A percentile compares a stretch with the other conserved stretches of the same genome.
phyloP scores from a whole-genome alignment of 2,113 vertebrate genomes.

The Motacilla alba region DNA sequence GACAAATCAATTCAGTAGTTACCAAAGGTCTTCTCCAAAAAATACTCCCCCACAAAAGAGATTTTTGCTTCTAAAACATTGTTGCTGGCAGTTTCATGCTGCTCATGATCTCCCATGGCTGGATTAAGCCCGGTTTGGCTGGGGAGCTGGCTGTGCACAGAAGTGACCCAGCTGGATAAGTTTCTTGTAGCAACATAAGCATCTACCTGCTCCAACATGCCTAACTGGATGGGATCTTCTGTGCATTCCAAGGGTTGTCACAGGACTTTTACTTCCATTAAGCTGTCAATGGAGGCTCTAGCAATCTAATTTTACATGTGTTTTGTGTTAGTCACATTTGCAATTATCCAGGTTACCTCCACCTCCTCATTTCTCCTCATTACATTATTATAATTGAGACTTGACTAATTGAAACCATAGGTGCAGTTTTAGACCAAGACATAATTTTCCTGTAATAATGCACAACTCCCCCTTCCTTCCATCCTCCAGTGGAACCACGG shows the following conservation, averaged over 20 bases:
- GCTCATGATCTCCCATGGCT: neutral
- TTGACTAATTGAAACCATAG: conserved; percentile 46
- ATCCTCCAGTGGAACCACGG: neutral
- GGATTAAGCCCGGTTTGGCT: neutral
- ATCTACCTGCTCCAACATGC: neutral
- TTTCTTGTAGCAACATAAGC: accelerated
- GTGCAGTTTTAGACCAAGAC: neutral
- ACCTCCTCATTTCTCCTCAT: conserved; percentile 34
- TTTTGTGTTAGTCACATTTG: conserved; percentile 29
- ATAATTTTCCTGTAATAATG: neutral
- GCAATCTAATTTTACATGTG: neutral
- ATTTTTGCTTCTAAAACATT: neutral
- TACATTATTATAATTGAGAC: neutral
- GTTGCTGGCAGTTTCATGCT: neutral
- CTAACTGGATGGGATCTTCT: neutral
- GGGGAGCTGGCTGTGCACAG: neutral
- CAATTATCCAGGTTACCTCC: conserved; percentile 23
- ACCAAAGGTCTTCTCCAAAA: neutral
- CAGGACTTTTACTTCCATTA: neutral
- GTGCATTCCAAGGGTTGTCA: neutral
- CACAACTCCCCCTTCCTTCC: neutral
- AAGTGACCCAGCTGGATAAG: neutral
- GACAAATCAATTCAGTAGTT: neutral
- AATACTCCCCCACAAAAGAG: neutral
- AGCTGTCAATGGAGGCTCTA: neutral